phyloP scores from a whole-genome alignment of 2,797 vertebrate genomes.

The Furcifer pardalis region DNA sequence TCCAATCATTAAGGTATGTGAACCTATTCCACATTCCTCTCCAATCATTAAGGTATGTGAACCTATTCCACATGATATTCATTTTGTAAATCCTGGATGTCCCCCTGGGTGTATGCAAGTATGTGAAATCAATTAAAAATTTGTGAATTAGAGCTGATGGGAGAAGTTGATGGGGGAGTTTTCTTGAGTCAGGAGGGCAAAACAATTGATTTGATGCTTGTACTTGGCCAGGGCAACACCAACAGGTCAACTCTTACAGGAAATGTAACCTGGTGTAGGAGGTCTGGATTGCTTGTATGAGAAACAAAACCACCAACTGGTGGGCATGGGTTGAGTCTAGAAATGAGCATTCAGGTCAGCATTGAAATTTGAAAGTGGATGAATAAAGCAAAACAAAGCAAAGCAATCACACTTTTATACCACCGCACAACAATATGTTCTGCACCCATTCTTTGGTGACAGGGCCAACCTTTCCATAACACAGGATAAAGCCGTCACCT shows the following conservation, averaged over 20 bases:
- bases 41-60: conserved; percentile 63
- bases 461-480: no score
- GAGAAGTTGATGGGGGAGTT: conserved; percentile 10
- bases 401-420: no score
- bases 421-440: no score
- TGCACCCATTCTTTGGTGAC: no score
- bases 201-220: conserved; percentile 33
- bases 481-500: no score
- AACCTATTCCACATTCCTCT: neutral
- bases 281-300: neutral
- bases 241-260: neutral
- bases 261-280: neutral
- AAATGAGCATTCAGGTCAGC: neutral
- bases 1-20: no score
- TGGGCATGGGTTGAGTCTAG: neutral
- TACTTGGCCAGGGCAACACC: neutral
- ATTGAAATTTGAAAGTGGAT: neutral
- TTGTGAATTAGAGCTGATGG: neutral
- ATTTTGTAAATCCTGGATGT: conserved; percentile 1
- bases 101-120: neutral
- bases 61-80: neutral
- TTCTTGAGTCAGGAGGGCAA: neutral
- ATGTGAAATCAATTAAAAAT: conserved; percentile 33
- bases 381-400: no score
- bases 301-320: neutral